Evolutionary conservation across 2,888 invertebrate genomes (phyloP), one percentile per base, ranked within the genome.

Genomic region (Pristionchus entomophagus): DNA sequence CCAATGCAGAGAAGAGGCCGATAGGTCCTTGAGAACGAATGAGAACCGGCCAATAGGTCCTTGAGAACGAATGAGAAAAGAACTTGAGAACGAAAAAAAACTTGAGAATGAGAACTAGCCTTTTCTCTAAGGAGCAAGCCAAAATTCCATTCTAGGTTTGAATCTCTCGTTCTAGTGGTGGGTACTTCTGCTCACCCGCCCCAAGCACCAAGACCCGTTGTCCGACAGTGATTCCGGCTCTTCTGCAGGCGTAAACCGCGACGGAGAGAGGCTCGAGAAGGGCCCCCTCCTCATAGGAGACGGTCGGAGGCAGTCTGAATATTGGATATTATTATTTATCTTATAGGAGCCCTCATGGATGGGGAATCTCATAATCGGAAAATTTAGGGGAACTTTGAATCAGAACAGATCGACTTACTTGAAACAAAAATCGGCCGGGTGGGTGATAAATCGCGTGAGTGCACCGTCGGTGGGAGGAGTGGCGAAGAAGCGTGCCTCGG

Each of bases 391-490:
- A n/a, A n/a, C n/a, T n/a, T n/a, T n/a, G n/a, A n/a, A n/a, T n/a
- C n/a, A n/a, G n/a, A n/a, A n/a, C n/a, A n/a, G n/a, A n/a, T 45
- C 8, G 45, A 14, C 88, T 90, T 91, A 95, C 95, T 95, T 95
- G 94, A 93, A 95, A 89, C 95, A 95, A 91, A 95, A 95, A 89
- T 95, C 94, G 12, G 95, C 95, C 86, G 97, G 96, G 93, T 98
- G 98, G 65, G 96, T 96, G 94, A 97, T 97, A 94, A 95, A 98
- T 92, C 96, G 95, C 78, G 96, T 95, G 41, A 99, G 95, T 94
- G 96, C 97, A 85, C 99, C 99, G 95, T 99, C 96, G 85, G 95
- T 94, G 0, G 98, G 98, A 0, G 98, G 98, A 0, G 98, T 98
- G 26, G 98, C 98, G 94, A 97, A 97, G 95, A 98, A 98, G 86